Evolutionary conservation across 2,113 vertebrate species (phyloP).

Genomic region (Vidua chalybeata): DNA sequence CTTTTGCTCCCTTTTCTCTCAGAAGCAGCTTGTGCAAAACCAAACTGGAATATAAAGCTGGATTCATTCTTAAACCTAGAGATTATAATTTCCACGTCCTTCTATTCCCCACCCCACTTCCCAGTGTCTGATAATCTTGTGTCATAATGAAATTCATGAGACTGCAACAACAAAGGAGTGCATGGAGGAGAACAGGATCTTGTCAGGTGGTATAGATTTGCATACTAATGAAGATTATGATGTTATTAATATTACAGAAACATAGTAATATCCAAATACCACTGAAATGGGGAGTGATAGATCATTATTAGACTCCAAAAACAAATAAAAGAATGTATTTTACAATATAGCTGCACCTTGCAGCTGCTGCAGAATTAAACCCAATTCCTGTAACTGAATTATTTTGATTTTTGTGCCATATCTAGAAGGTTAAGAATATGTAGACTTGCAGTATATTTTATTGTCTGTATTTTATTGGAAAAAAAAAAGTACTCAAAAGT

Average conservation of each 20-base stretch:
- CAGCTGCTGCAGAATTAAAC: neutral
- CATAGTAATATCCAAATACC: neutral
- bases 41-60: neutral
- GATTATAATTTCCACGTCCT: neutral
- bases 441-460: neutral
- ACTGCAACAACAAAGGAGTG: conserved; percentile 7
- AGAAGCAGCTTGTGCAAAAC: conserved; percentile 28
- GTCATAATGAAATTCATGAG: conserved; percentile 64
- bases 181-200: neutral
- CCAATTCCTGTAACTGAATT: conserved; percentile 13
- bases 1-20: conserved; percentile 34
- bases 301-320: neutral
- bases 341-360: neutral
- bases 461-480: neutral
- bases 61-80: conserved; percentile 48
- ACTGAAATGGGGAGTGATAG: neutral
- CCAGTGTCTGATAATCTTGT: conserved; percentile 55
- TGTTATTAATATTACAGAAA: conserved; percentile 43
- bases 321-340: neutral
- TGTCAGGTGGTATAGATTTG: conserved; percentile 36
- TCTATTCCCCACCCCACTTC: neutral
- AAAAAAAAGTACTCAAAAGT: neutral
- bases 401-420: neutral
- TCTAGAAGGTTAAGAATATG: conserved; percentile 14
- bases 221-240: conserved; percentile 49